phyloP scores from a whole-genome alignment of 2,888 invertebrate genomes.

The Cheilosia grossa region DNA sequence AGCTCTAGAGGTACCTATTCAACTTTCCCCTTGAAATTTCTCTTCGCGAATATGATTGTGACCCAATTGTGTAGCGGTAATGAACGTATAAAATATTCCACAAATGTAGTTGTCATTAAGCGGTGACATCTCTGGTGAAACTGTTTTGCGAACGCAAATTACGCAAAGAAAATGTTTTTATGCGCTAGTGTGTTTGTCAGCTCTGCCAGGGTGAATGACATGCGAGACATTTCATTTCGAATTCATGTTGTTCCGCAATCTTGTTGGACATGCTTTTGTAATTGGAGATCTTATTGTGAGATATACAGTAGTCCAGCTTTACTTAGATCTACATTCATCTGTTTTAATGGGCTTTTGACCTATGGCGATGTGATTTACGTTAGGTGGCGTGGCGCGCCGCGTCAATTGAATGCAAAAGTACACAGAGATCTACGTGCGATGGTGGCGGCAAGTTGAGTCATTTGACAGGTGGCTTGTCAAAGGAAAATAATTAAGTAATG shows the following conservation, averaged over 20 bases:
- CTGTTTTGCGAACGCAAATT: slow-evolving; percentile 48
- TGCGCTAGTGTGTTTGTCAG: slow-evolving; percentile 4
- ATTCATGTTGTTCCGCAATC: slow-evolving; percentile 59
- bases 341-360: slow-evolving; percentile 2
- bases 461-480: slow-evolving; percentile 1
- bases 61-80: slow-evolving; percentile 40
- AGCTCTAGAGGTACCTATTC: neutral
- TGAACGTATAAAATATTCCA: slow-evolving; percentile 60
- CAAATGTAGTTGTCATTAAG: slow-evolving; percentile 49
- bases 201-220: slow-evolving; percentile 60
- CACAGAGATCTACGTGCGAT: neutral
- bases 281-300: slow-evolving; percentile 61
- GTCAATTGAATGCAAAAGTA: neutral
- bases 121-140: slow-evolving; percentile 67
- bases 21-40: slow-evolving; percentile 33
- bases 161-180: slow-evolving; percentile 37
- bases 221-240: slow-evolving; percentile 61
- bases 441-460: slow-evolving; percentile 2
- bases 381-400: neutral
- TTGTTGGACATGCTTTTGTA: slow-evolving; percentile 64
- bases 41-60: slow-evolving; percentile 44
- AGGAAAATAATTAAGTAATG: neutral
- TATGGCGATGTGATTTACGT: slow-evolving; percentile 5
- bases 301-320: slow-evolving; percentile 22
- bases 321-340: slow-evolving; percentile 15